phyloP scores from a whole-genome alignment of 2,113 vertebrate genomes.

The Dasyprocta punctata region DNA sequence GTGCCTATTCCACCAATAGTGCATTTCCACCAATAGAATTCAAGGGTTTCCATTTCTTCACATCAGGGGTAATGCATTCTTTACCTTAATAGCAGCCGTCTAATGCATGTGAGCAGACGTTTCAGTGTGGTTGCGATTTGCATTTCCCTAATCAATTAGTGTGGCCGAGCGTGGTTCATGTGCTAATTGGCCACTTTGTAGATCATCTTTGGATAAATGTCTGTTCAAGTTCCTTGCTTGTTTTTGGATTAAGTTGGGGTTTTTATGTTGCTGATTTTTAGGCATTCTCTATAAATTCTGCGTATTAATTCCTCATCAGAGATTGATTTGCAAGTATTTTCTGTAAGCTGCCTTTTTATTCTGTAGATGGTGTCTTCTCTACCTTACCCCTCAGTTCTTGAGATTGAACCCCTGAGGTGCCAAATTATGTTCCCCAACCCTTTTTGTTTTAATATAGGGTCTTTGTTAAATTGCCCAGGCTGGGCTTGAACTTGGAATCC shows the following conservation, averaged over 20 bases:
- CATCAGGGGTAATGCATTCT: fast-evolving
- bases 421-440: not conserved
- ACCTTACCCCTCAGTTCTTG: not conserved
- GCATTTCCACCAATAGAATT: not conserved
- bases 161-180: not conserved
- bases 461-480: not conserved
- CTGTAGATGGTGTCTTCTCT: not conserved
- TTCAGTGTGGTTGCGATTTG: not conserved
- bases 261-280: not conserved
- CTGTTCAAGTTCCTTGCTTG: not conserved
- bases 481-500: not conserved
- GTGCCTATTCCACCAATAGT: not conserved
- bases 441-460: not conserved
- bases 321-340: not conserved
- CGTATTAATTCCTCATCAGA: not conserved
- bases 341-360: not conserved
- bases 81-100: not conserved
- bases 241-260: not conserved
- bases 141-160: not conserved
- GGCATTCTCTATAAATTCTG: not conserved
- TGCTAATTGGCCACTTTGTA: not conserved
- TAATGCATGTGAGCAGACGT: not conserved
- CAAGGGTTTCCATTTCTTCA: not conserved
- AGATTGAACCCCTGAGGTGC: not conserved
- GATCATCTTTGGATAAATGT: not conserved